Percentiles rank a stretch among this genome's conserved stretches.
These are phyloP conservation scores for Serripes groenlandicus DNA, from an alignment of 2,888 invertebrate species.

Conservation along the genomic window DNA sequence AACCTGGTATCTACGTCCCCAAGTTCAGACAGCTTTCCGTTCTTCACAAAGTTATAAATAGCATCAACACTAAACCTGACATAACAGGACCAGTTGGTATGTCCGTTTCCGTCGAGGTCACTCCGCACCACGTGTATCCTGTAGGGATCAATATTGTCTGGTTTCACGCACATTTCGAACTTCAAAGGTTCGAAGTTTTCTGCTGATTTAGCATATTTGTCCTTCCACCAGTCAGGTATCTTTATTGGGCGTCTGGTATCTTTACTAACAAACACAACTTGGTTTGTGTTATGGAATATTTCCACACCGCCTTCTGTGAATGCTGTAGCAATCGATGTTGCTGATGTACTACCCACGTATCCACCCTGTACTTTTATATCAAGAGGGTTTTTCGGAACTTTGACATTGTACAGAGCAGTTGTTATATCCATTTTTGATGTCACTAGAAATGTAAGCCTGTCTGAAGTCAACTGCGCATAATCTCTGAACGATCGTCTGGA, in stretches of 20 bases:
- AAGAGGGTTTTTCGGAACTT: constrained; percentile 67
- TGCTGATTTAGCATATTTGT: constrained; percentile 72
- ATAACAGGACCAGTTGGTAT: constrained; percentile 77
- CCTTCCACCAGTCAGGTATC: constrained; percentile 82
- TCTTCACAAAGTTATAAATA: constrained; percentile 66
- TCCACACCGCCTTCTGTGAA: constrained; percentile 45
- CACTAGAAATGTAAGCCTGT: constrained; percentile 70
- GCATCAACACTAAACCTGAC: constrained; percentile 72
- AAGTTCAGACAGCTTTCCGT: constrained; percentile 51
- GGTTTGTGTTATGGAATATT: constrained; percentile 71
- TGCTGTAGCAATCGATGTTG: constrained; percentile 68
- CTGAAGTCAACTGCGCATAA: constrained; percentile 69
- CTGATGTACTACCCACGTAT: constrained; percentile 73
- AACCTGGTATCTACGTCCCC: constrained; percentile 67
- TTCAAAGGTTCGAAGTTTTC: constrained; percentile 65
- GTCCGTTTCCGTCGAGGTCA: constrained; percentile 75
- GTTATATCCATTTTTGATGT: constrained; percentile 67
- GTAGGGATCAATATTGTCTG: constrained; percentile 61
- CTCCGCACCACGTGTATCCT: constrained; percentile 71
- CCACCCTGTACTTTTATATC: constrained; percentile 67
- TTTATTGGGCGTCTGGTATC: constrained; percentile 76
- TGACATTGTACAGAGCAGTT: constrained; percentile 64
- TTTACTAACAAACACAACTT: constrained; percentile 79
- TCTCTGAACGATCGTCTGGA: constrained; percentile 70
- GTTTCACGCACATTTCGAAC: constrained; percentile 66